Percentiles rank a stretch among this genome's conserved stretches.
These are phyloP conservation scores for Percopsis omiscomaycus DNA, from an alignment of 2,797 vertebrate species.

Conservation along the genomic window DNA sequence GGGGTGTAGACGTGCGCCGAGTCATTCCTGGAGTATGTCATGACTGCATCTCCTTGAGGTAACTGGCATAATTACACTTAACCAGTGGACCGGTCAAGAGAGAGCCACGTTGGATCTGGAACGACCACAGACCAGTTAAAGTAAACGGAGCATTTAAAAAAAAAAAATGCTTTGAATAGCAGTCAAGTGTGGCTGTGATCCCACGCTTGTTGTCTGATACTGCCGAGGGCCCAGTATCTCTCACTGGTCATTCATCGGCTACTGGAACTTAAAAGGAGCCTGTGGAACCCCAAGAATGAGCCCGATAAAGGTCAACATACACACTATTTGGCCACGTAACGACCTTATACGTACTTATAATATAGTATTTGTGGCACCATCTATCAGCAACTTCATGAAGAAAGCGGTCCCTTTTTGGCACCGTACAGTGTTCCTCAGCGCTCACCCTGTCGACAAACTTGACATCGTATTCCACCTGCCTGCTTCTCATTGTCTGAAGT, in stretches of 20 bases:
- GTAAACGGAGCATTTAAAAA: slow-evolving; percentile 23
- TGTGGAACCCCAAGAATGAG: slow-evolving; percentile 59
- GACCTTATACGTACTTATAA: too few species aligned
- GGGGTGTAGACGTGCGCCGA: slow-evolving; percentile 32
- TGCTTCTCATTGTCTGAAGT: neutral
- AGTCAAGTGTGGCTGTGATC: slow-evolving; percentile 48
- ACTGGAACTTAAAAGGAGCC: slow-evolving; percentile 24
- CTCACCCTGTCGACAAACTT: too few species aligned
- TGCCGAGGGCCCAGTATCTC: slow-evolving; percentile 17
- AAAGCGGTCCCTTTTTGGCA: too few species aligned
- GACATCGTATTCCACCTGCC: too few species aligned
- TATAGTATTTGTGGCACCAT: slow-evolving; percentile 37
- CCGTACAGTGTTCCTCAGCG: too few species aligned
- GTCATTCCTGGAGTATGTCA: slow-evolving; percentile 28
- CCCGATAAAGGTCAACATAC: slow-evolving; percentile 3
- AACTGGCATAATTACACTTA: slow-evolving; percentile 25
- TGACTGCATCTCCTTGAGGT: slow-evolving; percentile 31
- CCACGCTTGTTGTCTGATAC: slow-evolving; percentile 31
- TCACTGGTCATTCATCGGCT: slow-evolving; percentile 16
- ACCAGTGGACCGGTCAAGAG: slow-evolving; percentile 1
- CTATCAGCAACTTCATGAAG: slow-evolving; percentile 11
- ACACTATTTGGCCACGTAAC: slow-evolving; percentile 18
- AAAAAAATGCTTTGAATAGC: slow-evolving; percentile 22
- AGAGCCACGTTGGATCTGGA: slow-evolving; percentile 14
- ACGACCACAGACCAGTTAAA: slow-evolving; percentile 18